Evolutionary conservation across 2,113 vertebrate genomes (phyloP).

Genomic region (Pyrgilauda ruficollis): DNA sequence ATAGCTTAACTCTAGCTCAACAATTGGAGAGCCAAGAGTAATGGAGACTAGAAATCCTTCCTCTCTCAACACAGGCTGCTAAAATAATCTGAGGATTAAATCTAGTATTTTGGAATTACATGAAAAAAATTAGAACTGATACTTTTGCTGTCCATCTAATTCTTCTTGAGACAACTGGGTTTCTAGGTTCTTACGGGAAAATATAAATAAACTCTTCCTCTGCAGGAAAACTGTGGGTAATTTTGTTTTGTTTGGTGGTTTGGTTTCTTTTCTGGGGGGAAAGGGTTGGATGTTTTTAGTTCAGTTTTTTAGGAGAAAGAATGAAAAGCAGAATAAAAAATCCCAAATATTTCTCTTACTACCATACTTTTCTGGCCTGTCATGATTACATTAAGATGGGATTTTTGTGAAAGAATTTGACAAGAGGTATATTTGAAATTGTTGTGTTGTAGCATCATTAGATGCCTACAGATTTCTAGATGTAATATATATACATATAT

Average conservation of each 20-base stretch:
- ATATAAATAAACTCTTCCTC: neutral
- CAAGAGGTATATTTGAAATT: neutral
- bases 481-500: neutral
- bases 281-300: neutral
- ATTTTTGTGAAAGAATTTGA: neutral
- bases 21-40: slow-evolving; percentile 5
- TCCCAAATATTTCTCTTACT: neutral
- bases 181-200: neutral
- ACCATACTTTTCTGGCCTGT: neutral
- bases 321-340: neutral
- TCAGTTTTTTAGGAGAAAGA: neutral
- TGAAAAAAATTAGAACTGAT: neutral
- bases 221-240: neutral
- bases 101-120: neutral
- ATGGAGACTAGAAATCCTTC: neutral
- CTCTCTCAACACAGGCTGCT: neutral
- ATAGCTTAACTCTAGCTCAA: slow-evolving; percentile 30
- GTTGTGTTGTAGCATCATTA: neutral
- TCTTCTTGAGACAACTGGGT: neutral
- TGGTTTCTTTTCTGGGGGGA: neutral
- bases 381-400: neutral
- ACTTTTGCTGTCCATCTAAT: neutral
- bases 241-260: neutral
- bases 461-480: neutral
- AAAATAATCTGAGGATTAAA: slow-evolving; percentile 3